Conservation (phyloP, 2,797 vertebrate genomes). For the Bovichtus diacanthus region DNA sequence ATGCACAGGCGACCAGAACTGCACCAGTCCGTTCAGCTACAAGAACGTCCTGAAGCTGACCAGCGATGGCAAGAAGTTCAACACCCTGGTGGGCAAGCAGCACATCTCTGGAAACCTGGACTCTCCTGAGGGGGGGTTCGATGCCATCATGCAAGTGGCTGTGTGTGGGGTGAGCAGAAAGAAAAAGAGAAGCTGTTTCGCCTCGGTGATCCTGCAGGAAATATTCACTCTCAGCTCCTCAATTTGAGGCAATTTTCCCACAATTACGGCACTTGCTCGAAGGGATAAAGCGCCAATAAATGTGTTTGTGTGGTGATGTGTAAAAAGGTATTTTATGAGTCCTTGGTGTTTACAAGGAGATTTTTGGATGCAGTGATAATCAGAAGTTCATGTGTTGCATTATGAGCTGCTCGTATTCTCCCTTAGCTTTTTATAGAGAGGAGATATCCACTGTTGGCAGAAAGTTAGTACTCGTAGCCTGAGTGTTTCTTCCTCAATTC, state of each 20-base stretch:
- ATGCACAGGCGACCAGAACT: slow-evolving; percentile 94
- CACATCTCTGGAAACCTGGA: slow-evolving; percentile 98
- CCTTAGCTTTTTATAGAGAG: neutral
- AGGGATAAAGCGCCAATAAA: slow-evolving; percentile 33
- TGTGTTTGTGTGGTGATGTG: slow-evolving; percentile 44
- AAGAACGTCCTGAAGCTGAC: slow-evolving; percentile 96
- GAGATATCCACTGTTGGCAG: neutral
- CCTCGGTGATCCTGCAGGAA: slow-evolving; percentile 6
- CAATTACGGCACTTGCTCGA: neutral
- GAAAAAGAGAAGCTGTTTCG: neutral
- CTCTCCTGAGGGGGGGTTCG: slow-evolving; percentile 98
- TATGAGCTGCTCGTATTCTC: slow-evolving; percentile 6
- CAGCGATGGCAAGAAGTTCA: slow-evolving; percentile 88
- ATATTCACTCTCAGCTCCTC: slow-evolving; percentile 18
- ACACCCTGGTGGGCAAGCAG: slow-evolving; percentile 93
- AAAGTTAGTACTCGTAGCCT: too few species aligned
- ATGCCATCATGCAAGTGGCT: slow-evolving; percentile 99
- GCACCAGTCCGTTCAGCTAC: slow-evolving; percentile 98
- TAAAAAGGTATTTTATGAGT: slow-evolving; percentile 53
- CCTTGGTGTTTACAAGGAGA: slow-evolving; percentile 22
- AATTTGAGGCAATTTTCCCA: slow-evolving; percentile 32
- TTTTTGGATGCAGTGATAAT: slow-evolving; percentile 42
- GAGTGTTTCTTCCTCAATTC: slow-evolving; percentile 16
- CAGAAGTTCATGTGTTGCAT: slow-evolving; percentile 15
- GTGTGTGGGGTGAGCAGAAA: slow-evolving; percentile 93